Conservation (phyloP, 1,140 invertebrate species). For the Drosophila sproati region DNA sequence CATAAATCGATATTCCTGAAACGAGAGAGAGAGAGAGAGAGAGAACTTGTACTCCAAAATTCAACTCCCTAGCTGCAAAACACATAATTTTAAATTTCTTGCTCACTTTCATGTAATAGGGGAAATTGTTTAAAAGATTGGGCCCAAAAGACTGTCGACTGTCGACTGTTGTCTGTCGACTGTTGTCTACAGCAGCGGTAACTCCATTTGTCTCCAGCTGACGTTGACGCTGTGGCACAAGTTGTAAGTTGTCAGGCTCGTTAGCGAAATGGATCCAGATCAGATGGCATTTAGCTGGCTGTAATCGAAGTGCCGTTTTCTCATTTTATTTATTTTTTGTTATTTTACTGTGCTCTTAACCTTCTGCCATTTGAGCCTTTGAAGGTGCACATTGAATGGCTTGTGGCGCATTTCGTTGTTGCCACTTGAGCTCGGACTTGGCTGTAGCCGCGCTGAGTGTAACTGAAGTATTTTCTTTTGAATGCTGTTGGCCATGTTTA, state of each 20-base stretch:
- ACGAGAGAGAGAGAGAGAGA: too few species aligned
- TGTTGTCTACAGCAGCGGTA: background rate
- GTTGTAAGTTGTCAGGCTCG: slow-evolving; percentile 27
- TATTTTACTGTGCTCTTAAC: background rate
- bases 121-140: background rate
- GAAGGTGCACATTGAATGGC: background rate
- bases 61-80: too few species aligned
- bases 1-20: too few species aligned
- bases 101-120: too few species aligned
- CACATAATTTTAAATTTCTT: background rate
- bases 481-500: background rate
- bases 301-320: slow-evolving; percentile 3
- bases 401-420: background rate
- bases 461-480: background rate
- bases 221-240: slow-evolving; percentile 25
- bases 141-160: background rate
- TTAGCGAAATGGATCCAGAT: slow-evolving; percentile 34
- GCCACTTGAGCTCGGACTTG: background rate
- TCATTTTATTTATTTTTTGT: background rate
- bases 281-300: slow-evolving; percentile 16
- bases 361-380: background rate
- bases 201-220: slow-evolving; percentile 20
- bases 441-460: background rate
- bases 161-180: background rate
- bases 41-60: too few species aligned